A percentile compares a stretch with the other conserved stretches of the same genome.
These are phyloP conservation scores for Ligdia adustata DNA, from an alignment of 2,888 invertebrate genomes.

Conservation along the genomic window DNA sequence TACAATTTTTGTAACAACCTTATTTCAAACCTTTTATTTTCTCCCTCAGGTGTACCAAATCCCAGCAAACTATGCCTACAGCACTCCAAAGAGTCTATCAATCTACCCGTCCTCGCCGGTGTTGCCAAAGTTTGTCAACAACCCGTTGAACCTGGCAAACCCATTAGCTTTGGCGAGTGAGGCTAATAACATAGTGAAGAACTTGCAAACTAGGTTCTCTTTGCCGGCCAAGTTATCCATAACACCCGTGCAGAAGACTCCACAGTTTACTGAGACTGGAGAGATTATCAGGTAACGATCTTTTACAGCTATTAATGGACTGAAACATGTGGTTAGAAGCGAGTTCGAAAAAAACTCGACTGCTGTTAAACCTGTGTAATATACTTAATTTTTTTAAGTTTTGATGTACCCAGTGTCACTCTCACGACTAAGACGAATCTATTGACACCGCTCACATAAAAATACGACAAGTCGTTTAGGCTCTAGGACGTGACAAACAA, in stretches of 20 bases:
- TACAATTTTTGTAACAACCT: no score
- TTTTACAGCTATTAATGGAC: no score
- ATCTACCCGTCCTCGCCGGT: constrained; percentile 60
- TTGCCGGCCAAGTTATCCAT: constrained; percentile 70
- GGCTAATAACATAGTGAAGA: constrained; percentile 63
- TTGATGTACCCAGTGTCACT: no score
- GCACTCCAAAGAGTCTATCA: constrained; percentile 61
- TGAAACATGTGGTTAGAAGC: no score
- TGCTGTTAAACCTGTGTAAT: no score
- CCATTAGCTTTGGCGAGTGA: constrained; percentile 62
- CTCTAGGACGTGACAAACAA: no score
- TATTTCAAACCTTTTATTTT: no score
- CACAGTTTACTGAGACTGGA: constrained; percentile 46
- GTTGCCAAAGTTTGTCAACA: constrained; percentile 73
- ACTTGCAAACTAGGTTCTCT: constrained; percentile 61
- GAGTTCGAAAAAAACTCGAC: no score
- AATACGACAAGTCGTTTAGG: no score
- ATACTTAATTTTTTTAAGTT: no score
- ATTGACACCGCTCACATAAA: no score
- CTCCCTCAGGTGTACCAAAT: constrained; percentile 78
- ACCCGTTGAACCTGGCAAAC: constrained; percentile 72
- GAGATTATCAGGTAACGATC: constrained; percentile 58
- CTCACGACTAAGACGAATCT: no score
- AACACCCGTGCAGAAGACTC: constrained; percentile 56
- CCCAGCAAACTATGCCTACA: constrained; percentile 55